Conservation (phyloP, 1,140 invertebrate species). For the Elymnias hypermnestra region DNA sequence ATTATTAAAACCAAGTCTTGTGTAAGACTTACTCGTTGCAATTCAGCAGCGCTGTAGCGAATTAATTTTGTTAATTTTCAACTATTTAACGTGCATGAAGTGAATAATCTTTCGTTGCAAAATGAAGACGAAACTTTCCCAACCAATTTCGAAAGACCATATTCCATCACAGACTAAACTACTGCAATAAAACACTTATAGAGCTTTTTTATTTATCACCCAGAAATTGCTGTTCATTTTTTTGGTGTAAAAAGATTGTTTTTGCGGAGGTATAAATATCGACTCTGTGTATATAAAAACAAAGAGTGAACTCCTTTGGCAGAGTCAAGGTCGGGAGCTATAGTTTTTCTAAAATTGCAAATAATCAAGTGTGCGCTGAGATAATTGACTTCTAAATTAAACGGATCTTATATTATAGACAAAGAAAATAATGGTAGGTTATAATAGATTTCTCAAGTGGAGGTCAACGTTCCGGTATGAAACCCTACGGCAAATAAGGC, state of each 20-base stretch:
- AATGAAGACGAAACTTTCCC: slow-evolving; percentile 1
- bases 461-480: no score
- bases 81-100: slow-evolving; percentile 3
- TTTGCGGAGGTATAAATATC: not conserved
- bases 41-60: not conserved
- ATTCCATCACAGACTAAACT: not conserved
- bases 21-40: not conserved
- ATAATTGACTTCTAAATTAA: not conserved
- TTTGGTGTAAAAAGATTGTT: not conserved
- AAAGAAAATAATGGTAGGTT: no score
- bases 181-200: not conserved
- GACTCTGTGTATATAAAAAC: not conserved
- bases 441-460: no score
- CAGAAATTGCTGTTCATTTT: not conserved
- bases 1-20: not conserved
- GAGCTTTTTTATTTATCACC: slow-evolving; percentile 1
- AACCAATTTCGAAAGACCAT: slow-evolving; percentile 1
- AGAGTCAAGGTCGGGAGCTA: not conserved
- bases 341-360: not conserved
- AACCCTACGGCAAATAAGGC: no score
- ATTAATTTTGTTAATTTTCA: slow-evolving; percentile 3
- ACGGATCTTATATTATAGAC: no score
- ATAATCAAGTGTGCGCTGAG: not conserved
- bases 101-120: not conserved
- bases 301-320: not conserved